These are phyloP conservation scores for Antheraea assamensis DNA, from an alignment of 2,888 invertebrate species.

Conservation along the genomic window DNA sequence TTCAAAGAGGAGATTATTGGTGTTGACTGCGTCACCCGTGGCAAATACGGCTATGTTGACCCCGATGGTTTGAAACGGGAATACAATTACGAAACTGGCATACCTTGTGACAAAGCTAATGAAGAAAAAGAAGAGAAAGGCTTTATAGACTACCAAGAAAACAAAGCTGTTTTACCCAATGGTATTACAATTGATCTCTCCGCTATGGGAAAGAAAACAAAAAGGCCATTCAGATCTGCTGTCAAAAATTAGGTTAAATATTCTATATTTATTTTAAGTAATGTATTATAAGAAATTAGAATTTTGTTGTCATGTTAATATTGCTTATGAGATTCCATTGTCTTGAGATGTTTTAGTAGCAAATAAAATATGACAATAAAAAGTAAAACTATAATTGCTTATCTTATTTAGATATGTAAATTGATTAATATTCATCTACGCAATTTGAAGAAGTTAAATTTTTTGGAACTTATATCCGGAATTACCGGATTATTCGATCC, in stretches of 20 bases:
- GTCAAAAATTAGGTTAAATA: conserved; percentile 70
- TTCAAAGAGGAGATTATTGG: conserved; percentile 93
- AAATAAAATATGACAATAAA: conserved; percentile 20
- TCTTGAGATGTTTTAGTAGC: background rate
- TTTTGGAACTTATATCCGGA: no score
- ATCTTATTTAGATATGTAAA: conserved; percentile 23
- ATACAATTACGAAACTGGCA: conserved; percentile 92
- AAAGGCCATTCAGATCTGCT: conserved; percentile 83
- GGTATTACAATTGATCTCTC: conserved; percentile 87
- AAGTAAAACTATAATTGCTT: conserved; percentile 25
- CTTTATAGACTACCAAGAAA: conserved; percentile 88
- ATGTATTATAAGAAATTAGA: conserved; percentile 59
- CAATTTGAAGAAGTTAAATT: background rate
- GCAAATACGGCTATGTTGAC: conserved; percentile 92
- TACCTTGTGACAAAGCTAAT: conserved; percentile 84
- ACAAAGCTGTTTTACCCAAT: conserved; percentile 87
- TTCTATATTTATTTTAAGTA: conserved; percentile 75
- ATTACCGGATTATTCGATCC: no score
- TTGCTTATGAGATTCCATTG: background rate
- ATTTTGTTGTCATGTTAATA: conserved; percentile 47
- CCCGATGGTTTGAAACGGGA: conserved; percentile 91
- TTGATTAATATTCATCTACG: background rate
- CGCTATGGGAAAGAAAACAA: conserved; percentile 87
- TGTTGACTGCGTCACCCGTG: conserved; percentile 88
- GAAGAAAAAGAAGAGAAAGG: conserved; percentile 82